phyloP scores from a whole-genome alignment of 2,113 vertebrate genomes.

The Rhagologus leucostigma region DNA sequence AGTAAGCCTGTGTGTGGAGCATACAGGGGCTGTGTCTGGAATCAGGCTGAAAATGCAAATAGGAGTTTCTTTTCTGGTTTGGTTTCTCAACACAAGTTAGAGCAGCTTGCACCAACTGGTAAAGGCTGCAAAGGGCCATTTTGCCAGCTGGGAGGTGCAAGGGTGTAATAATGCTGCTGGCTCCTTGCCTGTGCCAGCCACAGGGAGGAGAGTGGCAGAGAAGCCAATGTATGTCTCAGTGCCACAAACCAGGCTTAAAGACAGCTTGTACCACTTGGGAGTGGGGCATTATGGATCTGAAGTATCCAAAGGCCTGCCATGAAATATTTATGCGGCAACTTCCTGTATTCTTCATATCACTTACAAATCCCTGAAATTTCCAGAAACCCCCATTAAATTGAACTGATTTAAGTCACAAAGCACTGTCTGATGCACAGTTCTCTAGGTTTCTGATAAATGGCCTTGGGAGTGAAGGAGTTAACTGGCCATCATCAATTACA shows the following conservation, averaged over 20 bases:
- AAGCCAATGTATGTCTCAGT: slow-evolving; percentile 9
- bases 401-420: background rate
- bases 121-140: slow-evolving; percentile 61
- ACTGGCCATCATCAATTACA: slow-evolving; percentile 76
- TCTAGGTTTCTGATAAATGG: background rate
- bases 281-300: background rate
- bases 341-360: background rate
- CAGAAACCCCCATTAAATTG: background rate
- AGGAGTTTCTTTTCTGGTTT: slow-evolving; percentile 49
- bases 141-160: slow-evolving; percentile 64
- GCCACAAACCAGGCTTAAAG: slow-evolving; percentile 26
- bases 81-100: slow-evolving; percentile 61
- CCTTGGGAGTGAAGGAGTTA: slow-evolving; percentile 67
- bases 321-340: background rate
- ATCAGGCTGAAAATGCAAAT: slow-evolving; percentile 60
- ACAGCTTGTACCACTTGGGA: slow-evolving; percentile 51
- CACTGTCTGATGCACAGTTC: background rate
- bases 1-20: background rate
- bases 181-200: slow-evolving; percentile 50
- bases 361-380: background rate
- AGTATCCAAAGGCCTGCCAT: background rate
- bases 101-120: slow-evolving; percentile 70
- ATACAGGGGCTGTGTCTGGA: slow-evolving; percentile 25
- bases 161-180: slow-evolving; percentile 50
- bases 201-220: slow-evolving; percentile 20